These are phyloP conservation scores for Thymelicus acteon DNA, from an alignment of 2,888 invertebrate genomes.

Conservation along the genomic window DNA sequence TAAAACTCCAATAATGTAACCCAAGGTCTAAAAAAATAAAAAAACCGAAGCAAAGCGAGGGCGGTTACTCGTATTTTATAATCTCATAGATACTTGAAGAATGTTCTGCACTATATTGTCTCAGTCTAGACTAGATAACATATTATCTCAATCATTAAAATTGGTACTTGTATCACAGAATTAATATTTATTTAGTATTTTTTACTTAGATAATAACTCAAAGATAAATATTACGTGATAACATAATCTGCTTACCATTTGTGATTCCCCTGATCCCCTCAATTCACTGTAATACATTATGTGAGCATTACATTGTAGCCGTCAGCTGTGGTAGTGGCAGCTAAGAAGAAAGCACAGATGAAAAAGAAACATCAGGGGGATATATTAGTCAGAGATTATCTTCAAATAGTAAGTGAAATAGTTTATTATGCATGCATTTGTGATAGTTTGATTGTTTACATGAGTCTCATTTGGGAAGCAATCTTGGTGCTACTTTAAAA, in stretches of 20 bases:
- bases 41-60: too few relatives aligned
- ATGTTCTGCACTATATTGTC: not conserved
- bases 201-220: not conserved
- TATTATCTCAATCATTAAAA: not conserved
- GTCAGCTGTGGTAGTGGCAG: constrained; percentile 86
- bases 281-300: constrained; percentile 1
- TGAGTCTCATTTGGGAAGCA: too few relatives aligned
- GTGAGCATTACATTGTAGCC: constrained; percentile 55
- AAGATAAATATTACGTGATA: constrained; percentile 3
- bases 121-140: constrained; percentile 3
- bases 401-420: constrained; percentile 84
- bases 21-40: too few relatives aligned
- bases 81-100: not conserved
- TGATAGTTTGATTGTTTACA: not conserved
- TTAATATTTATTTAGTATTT: not conserved
- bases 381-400: constrained; percentile 85
- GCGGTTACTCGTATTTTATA: too few relatives aligned
- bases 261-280: not conserved
- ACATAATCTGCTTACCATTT: not conserved
- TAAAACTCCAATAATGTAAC: too few relatives aligned
- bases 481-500: too few relatives aligned
- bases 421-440: not conserved
- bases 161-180: not conserved
- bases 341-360: constrained; percentile 87
- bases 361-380: constrained; percentile 82